Evolutionary conservation across 1,140 invertebrate genomes (phyloP).

Genomic region (Drosophila kanapiae): DNA sequence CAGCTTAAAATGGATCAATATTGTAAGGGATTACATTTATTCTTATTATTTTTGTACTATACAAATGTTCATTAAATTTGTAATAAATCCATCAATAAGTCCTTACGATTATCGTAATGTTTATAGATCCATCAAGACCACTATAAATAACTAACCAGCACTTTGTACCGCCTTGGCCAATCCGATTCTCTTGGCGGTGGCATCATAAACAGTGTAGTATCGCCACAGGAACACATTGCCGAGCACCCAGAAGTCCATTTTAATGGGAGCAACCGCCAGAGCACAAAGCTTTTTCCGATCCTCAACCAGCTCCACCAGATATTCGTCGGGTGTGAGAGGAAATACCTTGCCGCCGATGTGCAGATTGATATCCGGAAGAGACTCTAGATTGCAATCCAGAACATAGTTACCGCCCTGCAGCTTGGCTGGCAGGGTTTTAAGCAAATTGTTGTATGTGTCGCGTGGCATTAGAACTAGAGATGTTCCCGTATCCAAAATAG

Average conservation of each 20-base stretch:
- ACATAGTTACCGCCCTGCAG: not conserved
- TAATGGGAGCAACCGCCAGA: conserved; percentile 33
- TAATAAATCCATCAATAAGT: not conserved
- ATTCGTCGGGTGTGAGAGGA: conserved; percentile 32
- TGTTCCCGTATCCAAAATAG: conserved; percentile 92
- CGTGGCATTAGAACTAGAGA: conserved; percentile 90
- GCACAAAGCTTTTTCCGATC: conserved; percentile 10
- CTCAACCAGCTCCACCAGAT: conserved; percentile 19
- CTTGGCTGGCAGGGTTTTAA: conserved; percentile 14
- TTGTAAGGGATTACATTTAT: not conserved
- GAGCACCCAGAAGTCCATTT: conserved; percentile 51
- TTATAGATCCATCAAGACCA: not conserved
- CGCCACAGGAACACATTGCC: conserved; percentile 54
- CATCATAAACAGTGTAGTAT: conserved; percentile 62
- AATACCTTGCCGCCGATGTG: conserved; percentile 37
- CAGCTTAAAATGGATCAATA: not conserved
- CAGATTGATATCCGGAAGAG: conserved; percentile 37
- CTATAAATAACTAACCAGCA: not conserved
- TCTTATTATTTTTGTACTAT: too few relatives aligned
- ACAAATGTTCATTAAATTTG: not conserved
- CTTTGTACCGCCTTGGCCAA: conserved; percentile 34
- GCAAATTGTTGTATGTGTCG: conserved; percentile 82
- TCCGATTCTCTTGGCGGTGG: conserved; percentile 35
- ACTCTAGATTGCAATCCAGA: conserved; percentile 8
- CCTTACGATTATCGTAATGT: not conserved